These are phyloP conservation scores for Sesamia nonagrioides DNA, from an alignment of 1,140 invertebrate species.

Conservation along the genomic window DNA sequence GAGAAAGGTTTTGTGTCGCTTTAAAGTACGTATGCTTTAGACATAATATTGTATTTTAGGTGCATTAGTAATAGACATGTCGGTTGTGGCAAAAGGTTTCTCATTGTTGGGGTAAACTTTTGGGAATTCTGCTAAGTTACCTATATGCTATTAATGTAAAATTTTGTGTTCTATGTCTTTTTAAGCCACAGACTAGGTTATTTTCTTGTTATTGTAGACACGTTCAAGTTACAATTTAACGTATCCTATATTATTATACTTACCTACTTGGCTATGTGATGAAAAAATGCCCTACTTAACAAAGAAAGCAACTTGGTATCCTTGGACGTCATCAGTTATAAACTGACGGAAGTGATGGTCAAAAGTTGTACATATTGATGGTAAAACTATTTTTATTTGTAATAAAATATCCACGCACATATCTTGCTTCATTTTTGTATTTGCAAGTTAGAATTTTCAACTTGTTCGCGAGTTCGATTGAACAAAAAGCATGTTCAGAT, in stretches of 20 bases:
- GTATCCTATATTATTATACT: no score
- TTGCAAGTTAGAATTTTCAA: conserved; percentile 51
- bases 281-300: background rate
- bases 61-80: conserved; percentile 1
- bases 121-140: background rate
- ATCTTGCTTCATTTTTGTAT: conserved; percentile 9
- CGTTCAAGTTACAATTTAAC: no score
- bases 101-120: conserved; percentile 7
- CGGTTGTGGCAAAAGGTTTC: background rate
- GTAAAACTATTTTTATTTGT: conserved; percentile 5
- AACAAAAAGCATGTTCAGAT: conserved; percentile 68
- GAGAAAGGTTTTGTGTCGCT: conserved; percentile 42
- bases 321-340: background rate
- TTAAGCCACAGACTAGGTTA: no score
- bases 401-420: conserved; percentile 18
- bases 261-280: no score
- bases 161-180: background rate
- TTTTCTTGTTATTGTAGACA: no score
- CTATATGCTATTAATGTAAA: background rate
- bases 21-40: conserved; percentile 33
- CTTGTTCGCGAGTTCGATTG: conserved; percentile 60
- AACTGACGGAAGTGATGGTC: background rate
- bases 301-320: background rate
- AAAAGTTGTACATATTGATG: conserved; percentile 14
- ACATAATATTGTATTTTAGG: conserved; percentile 19